Evolutionary conservation across 2,113 vertebrate genomes (phyloP), one percentile per base, ranked within the genome.

Genomic region (Baryphthengus martii): DNA sequence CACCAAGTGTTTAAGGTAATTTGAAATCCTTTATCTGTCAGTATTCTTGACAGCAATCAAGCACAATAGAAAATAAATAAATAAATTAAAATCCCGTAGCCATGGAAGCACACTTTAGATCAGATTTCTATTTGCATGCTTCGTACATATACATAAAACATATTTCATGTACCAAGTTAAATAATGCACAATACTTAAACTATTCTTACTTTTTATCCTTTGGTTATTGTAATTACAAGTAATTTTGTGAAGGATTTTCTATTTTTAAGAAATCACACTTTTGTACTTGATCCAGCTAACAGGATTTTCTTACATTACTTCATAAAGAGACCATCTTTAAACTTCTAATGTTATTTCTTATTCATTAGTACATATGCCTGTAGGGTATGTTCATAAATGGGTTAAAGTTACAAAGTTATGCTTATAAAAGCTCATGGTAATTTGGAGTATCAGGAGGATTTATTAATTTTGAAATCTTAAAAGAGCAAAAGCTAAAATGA

Each of bases 231-330:
- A 98, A 98, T 98, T 98, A 98, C 98, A 98, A 98, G 98, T 98
- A 97, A 98, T 98, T 98, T 98, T 98, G 98, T 97, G 97, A 98
- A 94, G 98, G 98, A 98, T 98, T 98, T 98, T 98, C 98, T 98
- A 98, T 98, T 99, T 99, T 99, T 99, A 98, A 99, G 99, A 99
- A 99, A 99, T 99, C 98, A 98, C 99, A 99, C 98, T 99, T 99
- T 99, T 99, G 99, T 99, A 99, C 99, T 99, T 98, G 99, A 99
- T 99, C 99, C 99, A 99, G 99, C 99, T 99, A 99, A 99, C 99
- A 99, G 99, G 99, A 99, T 99, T 99, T 99, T 99, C 99, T 99
- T 99, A 99, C 99, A 99, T 99, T 99, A 99, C 99, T 99, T 99
- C 99, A 99, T 99, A 99, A 99, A 98, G 99, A 99, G 98, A 99